phyloP scores from a whole-genome alignment of 2,888 invertebrate species.

The Trissoscelio sp. region DNA sequence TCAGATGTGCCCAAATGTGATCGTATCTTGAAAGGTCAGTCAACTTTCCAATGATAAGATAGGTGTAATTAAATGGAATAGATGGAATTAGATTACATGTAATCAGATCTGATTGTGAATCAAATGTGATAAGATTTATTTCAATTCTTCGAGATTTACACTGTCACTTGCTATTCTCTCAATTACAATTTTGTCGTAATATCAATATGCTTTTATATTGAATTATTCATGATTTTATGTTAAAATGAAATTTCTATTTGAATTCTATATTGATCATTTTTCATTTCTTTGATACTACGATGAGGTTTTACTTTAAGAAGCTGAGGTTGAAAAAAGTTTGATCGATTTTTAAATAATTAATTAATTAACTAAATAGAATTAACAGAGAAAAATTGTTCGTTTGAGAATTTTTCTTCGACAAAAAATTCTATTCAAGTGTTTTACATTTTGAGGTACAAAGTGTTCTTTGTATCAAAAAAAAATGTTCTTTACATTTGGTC shows the following conservation, averaged over 20 bases:
- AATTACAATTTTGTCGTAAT: too few relatives aligned
- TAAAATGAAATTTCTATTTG: too few relatives aligned
- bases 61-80: constrained; percentile 15
- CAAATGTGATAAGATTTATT: background rate
- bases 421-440: too few relatives aligned
- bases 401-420: too few relatives aligned
- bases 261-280: too few relatives aligned
- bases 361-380: too few relatives aligned
- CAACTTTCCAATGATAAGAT: constrained; percentile 31
- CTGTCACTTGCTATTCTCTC: background rate
- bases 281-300: too few relatives aligned
- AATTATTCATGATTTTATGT: background rate
- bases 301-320: background rate
- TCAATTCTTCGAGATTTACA: background rate
- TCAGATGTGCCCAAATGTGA: constrained; percentile 34
- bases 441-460: too few relatives aligned
- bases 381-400: too few relatives aligned
- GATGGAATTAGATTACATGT: constrained; percentile 24
- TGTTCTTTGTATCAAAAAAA: background rate
- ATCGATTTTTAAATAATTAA: background rate
- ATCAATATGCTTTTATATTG: background rate
- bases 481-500: background rate
- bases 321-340: background rate
- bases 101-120: background rate
- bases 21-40: constrained; percentile 23